A percentile compares a stretch with the other conserved stretches of the same genome.
Conservation (phyloP, 2,888 invertebrate genomes). For the Physocephala rufipes region DNA sequence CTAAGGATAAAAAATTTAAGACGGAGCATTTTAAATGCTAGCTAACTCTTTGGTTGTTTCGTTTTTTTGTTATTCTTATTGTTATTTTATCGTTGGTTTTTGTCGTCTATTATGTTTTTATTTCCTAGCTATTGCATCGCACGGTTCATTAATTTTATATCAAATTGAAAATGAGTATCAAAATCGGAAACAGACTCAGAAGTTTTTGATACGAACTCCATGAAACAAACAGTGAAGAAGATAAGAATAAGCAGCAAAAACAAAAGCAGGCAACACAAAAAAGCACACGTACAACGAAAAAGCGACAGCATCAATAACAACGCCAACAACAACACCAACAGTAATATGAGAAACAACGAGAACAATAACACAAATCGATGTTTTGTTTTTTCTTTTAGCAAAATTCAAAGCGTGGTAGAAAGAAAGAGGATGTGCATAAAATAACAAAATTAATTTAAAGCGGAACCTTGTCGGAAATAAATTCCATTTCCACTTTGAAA, state of each 20-base stretch:
- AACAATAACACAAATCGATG: no score
- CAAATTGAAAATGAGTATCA: slow-evolving; percentile 43
- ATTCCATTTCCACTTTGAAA: background rate
- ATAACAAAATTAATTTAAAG: no score
- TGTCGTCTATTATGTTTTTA: slow-evolving; percentile 9
- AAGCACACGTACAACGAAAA: background rate
- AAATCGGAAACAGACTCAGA: no score
- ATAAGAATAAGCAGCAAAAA: background rate
- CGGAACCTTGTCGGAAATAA: background rate
- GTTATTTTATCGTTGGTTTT: slow-evolving; percentile 4
- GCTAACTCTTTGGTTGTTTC: background rate
- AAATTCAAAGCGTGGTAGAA: no score
- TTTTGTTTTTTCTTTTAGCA: no score
- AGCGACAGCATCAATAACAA: background rate
- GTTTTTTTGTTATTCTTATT: background rate
- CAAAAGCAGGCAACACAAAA: background rate
- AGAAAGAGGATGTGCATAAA: no score
- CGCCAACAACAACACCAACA: no score
- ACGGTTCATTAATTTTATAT: slow-evolving; percentile 46
- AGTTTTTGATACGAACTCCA: slow-evolving; percentile 32
- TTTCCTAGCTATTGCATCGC: slow-evolving; percentile 10
- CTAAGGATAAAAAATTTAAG: slow-evolving; percentile 25
- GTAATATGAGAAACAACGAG: no score
- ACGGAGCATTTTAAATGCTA: slow-evolving; percentile 12
- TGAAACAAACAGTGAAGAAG: background rate